These are phyloP conservation scores for Xenopus laevis DNA, from an alignment of 2,113 vertebrate genomes.

Conservation along the genomic window DNA sequence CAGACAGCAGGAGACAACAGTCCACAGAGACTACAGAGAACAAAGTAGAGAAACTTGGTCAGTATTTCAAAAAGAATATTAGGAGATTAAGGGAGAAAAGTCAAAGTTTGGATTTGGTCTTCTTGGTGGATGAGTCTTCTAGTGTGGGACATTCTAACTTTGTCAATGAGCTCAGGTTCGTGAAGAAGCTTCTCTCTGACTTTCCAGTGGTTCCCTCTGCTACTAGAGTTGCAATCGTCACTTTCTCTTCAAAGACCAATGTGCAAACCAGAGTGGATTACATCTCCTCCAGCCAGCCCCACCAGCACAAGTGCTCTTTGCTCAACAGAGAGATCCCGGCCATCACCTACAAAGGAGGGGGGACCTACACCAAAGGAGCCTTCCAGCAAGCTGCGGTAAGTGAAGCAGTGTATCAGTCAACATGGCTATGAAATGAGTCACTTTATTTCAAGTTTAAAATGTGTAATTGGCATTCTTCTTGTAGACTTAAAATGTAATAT, in stretches of 20 bases:
- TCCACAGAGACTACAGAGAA: slow-evolving; percentile 70
- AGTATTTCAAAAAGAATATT: slow-evolving; percentile 82
- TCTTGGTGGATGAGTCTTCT: slow-evolving; percentile 95
- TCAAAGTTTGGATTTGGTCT: slow-evolving; percentile 83
- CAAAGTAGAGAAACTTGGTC: slow-evolving; percentile 86
- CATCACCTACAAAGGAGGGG: slow-evolving; percentile 91
- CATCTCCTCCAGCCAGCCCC: slow-evolving; percentile 79
- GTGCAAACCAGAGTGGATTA: slow-evolving; percentile 92
- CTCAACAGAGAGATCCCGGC: slow-evolving; percentile 89
- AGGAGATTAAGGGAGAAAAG: slow-evolving; percentile 82
- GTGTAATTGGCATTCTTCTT: no score
- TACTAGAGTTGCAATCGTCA: slow-evolving; percentile 91
- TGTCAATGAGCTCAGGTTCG: slow-evolving; percentile 87
- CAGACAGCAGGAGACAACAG: slow-evolving; percentile 41
- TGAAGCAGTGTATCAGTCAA: background rate
- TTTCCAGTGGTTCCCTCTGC: slow-evolving; percentile 88
- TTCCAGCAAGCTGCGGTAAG: slow-evolving; percentile 93
- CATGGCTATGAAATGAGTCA: background rate
- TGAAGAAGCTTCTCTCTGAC: slow-evolving; percentile 93
- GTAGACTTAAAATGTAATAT: no score
- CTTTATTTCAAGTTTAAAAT: no score
- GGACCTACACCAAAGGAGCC: slow-evolving; percentile 94
- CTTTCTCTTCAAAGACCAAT: slow-evolving; percentile 91
- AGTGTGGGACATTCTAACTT: slow-evolving; percentile 91
- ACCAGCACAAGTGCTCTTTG: slow-evolving; percentile 93